phyloP scores from a whole-genome alignment of 2,113 vertebrate genomes.

The Tonatia bakeri region DNA sequence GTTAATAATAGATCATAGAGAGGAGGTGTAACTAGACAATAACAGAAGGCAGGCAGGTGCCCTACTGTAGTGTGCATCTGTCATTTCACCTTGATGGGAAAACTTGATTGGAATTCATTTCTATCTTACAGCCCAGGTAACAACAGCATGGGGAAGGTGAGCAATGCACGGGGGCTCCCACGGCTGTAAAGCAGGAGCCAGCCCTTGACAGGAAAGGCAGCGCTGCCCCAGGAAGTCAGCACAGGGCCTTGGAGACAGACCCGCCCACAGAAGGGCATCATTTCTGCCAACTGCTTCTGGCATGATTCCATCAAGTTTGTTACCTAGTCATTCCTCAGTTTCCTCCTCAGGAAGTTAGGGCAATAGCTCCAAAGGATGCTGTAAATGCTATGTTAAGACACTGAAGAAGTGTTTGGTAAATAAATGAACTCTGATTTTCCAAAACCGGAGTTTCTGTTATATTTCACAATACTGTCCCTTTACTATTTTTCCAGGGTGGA shows the following conservation, averaged over 20 bases:
- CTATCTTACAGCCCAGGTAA: neutral
- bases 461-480: neutral
- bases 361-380: neutral
- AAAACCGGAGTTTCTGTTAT: neutral
- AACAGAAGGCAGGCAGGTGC: neutral
- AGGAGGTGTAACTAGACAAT: neutral
- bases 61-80: neutral
- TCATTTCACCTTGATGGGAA: neutral
- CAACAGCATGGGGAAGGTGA: neutral
- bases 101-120: neutral
- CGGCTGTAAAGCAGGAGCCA: neutral
- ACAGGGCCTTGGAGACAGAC: accelerated
- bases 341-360: neutral
- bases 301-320: neutral
- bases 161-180: accelerated
- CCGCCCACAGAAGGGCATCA: accelerated
- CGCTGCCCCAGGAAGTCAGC: accelerated
- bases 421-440: neutral
- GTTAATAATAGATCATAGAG: neutral
- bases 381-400: neutral
- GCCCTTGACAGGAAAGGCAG: accelerated
- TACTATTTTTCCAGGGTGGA: neutral
- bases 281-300: neutral
- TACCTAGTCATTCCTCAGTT: neutral
- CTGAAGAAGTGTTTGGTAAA: neutral